Conservation (phyloP, 2,888 invertebrate genomes). For the Nesidiocoris tenuis region DNA sequence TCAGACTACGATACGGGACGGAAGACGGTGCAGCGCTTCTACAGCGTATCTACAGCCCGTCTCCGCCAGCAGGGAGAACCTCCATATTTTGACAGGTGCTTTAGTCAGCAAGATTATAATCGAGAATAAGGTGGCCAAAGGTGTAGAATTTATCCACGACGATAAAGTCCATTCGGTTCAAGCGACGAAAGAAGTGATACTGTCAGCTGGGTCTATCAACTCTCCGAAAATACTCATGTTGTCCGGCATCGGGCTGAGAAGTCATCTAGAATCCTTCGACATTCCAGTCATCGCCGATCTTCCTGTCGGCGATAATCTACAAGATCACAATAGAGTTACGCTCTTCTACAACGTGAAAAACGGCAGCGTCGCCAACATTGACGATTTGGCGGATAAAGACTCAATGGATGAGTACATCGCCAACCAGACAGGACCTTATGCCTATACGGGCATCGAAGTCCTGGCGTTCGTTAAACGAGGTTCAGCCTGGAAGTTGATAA, state of each 20-base stretch:
- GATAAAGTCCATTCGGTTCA: constrained; percentile 66
- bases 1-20: constrained; percentile 64
- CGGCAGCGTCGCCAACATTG: neutral
- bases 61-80: constrained; percentile 67
- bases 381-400: constrained; percentile 6
- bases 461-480: constrained; percentile 11
- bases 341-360: constrained; percentile 11
- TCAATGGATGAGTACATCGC: constrained; percentile 11
- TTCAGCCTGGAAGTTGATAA: neutral
- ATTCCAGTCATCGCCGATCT: constrained; percentile 48
- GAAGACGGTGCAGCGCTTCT: constrained; percentile 82
- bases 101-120: constrained; percentile 59
- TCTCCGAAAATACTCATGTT: constrained; percentile 68
- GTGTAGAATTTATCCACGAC: constrained; percentile 76
- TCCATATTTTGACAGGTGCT: constrained; percentile 79
- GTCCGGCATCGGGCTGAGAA: constrained; percentile 73
- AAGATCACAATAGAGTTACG: constrained; percentile 46
- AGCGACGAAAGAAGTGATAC: constrained; percentile 73
- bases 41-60: constrained; percentile 84
- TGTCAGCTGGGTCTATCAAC: constrained; percentile 81
- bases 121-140: constrained; percentile 72
- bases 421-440: constrained; percentile 10
- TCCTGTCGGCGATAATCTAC: constrained; percentile 49
- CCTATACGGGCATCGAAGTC: constrained; percentile 18
- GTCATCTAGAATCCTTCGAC: constrained; percentile 57